Base-by-base conservation (phyloP, 2,888 invertebrate species). In the Mylabris sibirica region DNA sequence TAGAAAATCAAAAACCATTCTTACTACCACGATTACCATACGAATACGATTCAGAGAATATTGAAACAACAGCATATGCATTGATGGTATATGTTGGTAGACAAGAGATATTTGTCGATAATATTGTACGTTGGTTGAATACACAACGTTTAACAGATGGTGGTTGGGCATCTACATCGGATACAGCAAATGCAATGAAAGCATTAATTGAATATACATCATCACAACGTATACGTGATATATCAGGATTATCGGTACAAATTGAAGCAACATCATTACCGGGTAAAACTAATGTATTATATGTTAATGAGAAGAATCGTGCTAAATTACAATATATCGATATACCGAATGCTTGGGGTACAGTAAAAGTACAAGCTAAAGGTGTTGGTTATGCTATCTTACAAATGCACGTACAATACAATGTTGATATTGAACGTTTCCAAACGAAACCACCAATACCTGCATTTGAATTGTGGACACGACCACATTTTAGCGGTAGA, bases 381-480 rank as follows among this genome's bases (percentile, higher is more conserved):
- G 98, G 98, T 73, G 94, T 95, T 3, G 98, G 98, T n/a, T 94
- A 94, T 85, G 97, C 97, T 3, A 92, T 98, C 78, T 88, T 98
- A 75, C 97, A 98, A 87, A 92, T 98, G 92, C 92, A 94, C 41
- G 95, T 95, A 30, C 93, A 95, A 83, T 97, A 96, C 86, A 96
- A 96, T 86, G 95, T 97, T 63, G 96, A 96, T 84, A 90, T 92
- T 76, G 88, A 88, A 64, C 90, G 90, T 82, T 95, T 94, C 88
- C 94, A 95, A 85, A 96, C 95, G 0, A 87, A 89, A 77, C 97
- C 97, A 49, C 96, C 97, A 0, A 86, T 91, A 30, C 87, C 85
- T 59, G 90, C 96, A n/a, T 98, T 97, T 85, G 90, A 91, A 71
- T 87, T 98, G 67, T 86, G 87, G 61, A 90, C 95, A 2, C 89